These are phyloP conservation scores for Drosophila mulleri DNA, from an alignment of 2,888 invertebrate species.

Conservation along the genomic window DNA sequence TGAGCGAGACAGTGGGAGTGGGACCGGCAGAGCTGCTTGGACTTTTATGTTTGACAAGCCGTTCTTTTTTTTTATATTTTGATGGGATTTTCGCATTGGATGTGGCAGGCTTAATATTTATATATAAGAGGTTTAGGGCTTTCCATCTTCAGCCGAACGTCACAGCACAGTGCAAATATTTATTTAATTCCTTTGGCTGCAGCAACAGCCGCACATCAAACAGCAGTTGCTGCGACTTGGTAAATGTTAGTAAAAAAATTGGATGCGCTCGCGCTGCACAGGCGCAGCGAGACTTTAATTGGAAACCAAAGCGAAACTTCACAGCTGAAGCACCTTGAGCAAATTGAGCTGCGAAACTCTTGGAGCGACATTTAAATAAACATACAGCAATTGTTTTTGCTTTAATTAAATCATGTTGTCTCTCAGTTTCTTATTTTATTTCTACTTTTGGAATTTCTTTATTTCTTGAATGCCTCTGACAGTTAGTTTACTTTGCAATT, in stretches of 20 bases:
- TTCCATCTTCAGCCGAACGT: conserved; percentile 12
- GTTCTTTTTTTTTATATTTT: conserved; percentile 38
- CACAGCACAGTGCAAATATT: conserved; percentile 54
- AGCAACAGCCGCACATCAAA: conserved; percentile 23
- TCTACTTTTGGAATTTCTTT: neutral
- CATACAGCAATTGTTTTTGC: neutral
- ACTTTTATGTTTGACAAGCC: conserved; percentile 51
- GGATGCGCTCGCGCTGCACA: conserved; percentile 5
- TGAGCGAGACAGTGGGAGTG: neutral
- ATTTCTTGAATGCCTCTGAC: neutral
- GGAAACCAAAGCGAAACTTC: conserved; percentile 17
- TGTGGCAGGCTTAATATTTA: conserved; percentile 58
- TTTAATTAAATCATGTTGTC: neutral
- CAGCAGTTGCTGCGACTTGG: conserved; percentile 22
- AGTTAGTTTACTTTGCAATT: too few species aligned
- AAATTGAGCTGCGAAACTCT: conserved; percentile 6
- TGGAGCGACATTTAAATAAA: neutral
- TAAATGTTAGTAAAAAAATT: conserved; percentile 23
- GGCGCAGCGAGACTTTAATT: conserved; percentile 38
- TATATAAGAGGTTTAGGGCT: conserved; percentile 52
- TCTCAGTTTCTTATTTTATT: neutral
- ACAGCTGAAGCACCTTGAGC: neutral
- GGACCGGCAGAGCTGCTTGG: conserved; percentile 15
- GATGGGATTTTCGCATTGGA: conserved; percentile 55
- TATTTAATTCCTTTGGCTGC: conserved; percentile 51